Conservation (phyloP, 2,888 invertebrate genomes). For the Leistus spinibarbis region DNA sequence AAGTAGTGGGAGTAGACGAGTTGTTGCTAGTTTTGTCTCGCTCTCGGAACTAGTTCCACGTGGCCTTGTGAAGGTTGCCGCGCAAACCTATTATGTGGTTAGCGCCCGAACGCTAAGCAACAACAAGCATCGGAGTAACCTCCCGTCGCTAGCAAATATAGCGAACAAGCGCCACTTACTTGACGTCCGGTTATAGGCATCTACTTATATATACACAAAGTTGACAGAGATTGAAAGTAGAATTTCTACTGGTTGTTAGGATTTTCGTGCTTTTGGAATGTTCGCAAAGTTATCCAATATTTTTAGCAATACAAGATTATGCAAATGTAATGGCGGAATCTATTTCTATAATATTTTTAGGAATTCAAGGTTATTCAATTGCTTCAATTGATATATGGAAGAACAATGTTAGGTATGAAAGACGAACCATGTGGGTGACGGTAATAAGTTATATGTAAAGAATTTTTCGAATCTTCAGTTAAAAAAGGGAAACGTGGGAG, state of each 20-base stretch:
- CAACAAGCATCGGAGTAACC: constrained; percentile 11
- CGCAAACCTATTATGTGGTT: constrained; percentile 35
- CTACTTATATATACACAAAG: neutral
- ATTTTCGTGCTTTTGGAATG: neutral
- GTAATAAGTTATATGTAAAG: neutral
- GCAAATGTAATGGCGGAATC: no score
- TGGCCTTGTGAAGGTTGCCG: constrained; percentile 38
- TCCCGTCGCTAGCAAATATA: neutral
- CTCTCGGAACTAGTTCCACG: constrained; percentile 37
- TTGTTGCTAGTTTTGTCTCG: constrained; percentile 32
- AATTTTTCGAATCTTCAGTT: neutral
- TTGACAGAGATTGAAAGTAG: neutral
- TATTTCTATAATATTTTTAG: no score
- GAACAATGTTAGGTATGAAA: no score
- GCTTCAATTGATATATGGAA: no score
- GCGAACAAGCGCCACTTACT: constrained; percentile 1
- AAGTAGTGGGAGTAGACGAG: constrained; percentile 36
- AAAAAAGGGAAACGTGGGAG: neutral
- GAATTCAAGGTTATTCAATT: no score
- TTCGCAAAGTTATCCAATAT: neutral
- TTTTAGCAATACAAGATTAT: no score
- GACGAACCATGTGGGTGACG: no score
- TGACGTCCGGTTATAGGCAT: neutral
- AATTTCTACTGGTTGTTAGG: neutral
- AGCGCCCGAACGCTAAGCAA: constrained; percentile 31